phyloP scores from a whole-genome alignment of 2,113 vertebrate species.

The Sorex fumeus region DNA sequence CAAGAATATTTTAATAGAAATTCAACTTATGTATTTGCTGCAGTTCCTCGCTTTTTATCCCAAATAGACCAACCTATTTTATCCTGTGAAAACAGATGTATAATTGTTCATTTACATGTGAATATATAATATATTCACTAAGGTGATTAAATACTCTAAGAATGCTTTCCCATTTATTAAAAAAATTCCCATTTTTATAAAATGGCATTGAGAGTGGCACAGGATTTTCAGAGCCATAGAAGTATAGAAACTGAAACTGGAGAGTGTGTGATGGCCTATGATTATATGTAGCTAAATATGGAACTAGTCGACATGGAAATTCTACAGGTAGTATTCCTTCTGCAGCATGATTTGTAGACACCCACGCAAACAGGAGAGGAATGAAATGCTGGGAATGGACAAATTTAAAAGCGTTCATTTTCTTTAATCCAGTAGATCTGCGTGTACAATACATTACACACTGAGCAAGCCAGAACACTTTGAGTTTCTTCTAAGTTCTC shows the following conservation, averaged over 20 bases:
- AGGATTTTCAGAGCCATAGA: neutral
- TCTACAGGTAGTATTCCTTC: fast-evolving
- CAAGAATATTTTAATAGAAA: conserved; percentile 68
- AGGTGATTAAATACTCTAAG: conserved; percentile 48
- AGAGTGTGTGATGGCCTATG: neutral
- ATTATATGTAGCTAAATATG: neutral
- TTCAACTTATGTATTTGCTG: conserved; percentile 61
- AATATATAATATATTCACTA: neutral
- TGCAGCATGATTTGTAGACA: neutral
- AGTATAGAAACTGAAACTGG: neutral
- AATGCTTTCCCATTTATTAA: neutral
- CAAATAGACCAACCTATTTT: conserved; percentile 65
- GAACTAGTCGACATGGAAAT: neutral
- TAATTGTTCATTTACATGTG: neutral
- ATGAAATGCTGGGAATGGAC: neutral
- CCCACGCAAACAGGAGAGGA: fast-evolving
- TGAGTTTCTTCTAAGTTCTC: neutral
- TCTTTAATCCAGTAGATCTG: neutral
- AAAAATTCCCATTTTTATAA: neutral
- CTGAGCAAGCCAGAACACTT: too few species aligned
- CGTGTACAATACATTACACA: too few species aligned
- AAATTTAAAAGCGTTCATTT: neutral
- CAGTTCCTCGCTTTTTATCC: conserved; percentile 64
- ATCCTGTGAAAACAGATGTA: neutral
- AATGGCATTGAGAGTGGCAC: neutral